Base-by-base conservation (phyloP, 2,797 vertebrate genomes). In the Gymnocypris eckloni region DNA sequence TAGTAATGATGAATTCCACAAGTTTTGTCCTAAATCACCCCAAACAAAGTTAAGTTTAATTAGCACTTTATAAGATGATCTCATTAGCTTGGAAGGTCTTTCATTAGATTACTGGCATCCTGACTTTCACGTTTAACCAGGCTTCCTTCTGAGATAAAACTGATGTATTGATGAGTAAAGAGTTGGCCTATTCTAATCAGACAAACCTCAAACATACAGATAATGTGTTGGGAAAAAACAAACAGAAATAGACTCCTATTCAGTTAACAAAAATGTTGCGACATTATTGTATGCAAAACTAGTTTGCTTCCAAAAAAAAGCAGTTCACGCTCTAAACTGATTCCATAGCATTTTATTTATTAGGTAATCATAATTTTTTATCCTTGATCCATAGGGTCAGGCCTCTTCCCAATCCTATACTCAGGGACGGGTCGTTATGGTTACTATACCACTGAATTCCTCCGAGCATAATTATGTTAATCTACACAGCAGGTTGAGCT, bases 391-490 rank as follows among this genome's bases (percentile, higher is more conserved):
- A 86, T 59, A 75, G 33, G 79, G 88, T 83, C 86, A 89, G 89
- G 79, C 79, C 64, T 83, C 64, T 78, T 66, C 80, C 41, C 85
- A 82, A 85, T 82, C 86, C 61, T 54, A 82, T 52, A 85, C 84
- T 85, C 83, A 41, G 33, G 81, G 70, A 89, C 91, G 90, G 93
- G 91, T 93, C 92, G 93, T 93, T 94, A 93, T 94, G 92, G 92
- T 93, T 92, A 79, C 86, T 81, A 87, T 80, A 78, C 87, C 56
- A 82, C 89, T 67, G 90, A 91, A 90, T 91, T 91, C 79, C 88
- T 90, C 81, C 56, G 43, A 90, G 94, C 89, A 93, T 94, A 93
- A 95, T 95, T 94, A 93, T 92, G 91, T 93, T 90, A 91, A 85
- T 93, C 87, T 88, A 79, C 89, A 92, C 91, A 92, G 90, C 91